Conservation (phyloP, 2,888 invertebrate species). For the Crepidodera aurea region DNA sequence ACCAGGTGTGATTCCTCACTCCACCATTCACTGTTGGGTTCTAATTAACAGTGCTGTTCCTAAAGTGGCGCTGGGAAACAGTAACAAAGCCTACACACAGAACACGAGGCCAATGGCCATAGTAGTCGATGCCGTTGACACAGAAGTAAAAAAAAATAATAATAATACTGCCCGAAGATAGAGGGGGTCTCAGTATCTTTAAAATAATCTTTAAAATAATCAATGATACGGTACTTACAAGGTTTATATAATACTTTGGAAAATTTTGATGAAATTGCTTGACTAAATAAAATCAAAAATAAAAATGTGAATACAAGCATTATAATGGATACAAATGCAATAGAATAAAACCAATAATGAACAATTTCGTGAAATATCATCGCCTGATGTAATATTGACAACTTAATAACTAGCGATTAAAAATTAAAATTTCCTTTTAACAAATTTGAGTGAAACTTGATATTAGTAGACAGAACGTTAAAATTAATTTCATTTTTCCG, state of each 20-base stretch:
- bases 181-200: no score
- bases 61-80: no score
- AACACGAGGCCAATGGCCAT: no score
- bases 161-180: background rate
- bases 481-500: no score
- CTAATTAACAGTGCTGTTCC: no score
- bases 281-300: background rate
- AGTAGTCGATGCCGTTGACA: no score
- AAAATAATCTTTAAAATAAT: background rate
- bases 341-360: background rate
- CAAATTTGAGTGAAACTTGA: no score
- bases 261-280: background rate
- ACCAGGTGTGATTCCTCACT: no score
- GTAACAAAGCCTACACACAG: no score
- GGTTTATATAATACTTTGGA: background rate
- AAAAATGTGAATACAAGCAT: background rate
- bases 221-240: background rate
- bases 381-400: conserved; percentile 6
- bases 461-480: no score
- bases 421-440: background rate
- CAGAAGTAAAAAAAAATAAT: background rate
- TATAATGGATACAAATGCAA: background rate
- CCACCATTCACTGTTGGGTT: no score
- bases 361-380: conserved; percentile 12
- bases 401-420: background rate